These are phyloP conservation scores for Thecocarcelia acutangulata DNA, from an alignment of 2,888 invertebrate species.

Conservation along the genomic window DNA sequence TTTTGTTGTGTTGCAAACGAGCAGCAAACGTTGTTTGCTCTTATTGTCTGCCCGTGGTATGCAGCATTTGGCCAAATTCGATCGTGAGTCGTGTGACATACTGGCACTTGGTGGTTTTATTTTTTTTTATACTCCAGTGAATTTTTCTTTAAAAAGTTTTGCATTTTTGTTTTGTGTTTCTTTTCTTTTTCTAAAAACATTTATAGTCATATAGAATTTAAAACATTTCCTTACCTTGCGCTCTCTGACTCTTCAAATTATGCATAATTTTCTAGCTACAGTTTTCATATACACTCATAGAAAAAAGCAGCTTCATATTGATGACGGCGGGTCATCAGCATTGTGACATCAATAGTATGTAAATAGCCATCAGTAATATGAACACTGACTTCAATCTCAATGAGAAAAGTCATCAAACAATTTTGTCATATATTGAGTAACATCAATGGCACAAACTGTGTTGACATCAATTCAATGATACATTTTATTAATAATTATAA, in stretches of 20 bases:
- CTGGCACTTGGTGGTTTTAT: constrained; percentile 67
- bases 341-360: too few relatives aligned
- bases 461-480: too few relatives aligned
- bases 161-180: not conserved
- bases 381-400: too few relatives aligned
- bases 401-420: too few relatives aligned
- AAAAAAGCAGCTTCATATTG: too few relatives aligned
- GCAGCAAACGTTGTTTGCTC: constrained; percentile 1
- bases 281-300: too few relatives aligned
- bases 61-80: constrained; percentile 58
- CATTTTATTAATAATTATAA: too few relatives aligned
- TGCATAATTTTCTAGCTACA: constrained; percentile 53
- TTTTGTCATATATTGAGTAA: too few relatives aligned
- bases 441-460: too few relatives aligned
- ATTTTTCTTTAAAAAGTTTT: constrained; percentile 52
- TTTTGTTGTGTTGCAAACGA: too few relatives aligned
- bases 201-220: constrained; percentile 27
- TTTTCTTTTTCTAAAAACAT: not conserved
- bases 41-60: constrained; percentile 5
- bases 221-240: constrained; percentile 10
- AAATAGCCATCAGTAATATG: too few relatives aligned
- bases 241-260: constrained; percentile 53
- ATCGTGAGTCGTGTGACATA: constrained; percentile 74
- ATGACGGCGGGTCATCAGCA: too few relatives aligned
- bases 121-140: constrained; percentile 39